Evolutionary conservation across 2,888 invertebrate species (phyloP).

Genomic region (Mactromeris polynyma): DNA sequence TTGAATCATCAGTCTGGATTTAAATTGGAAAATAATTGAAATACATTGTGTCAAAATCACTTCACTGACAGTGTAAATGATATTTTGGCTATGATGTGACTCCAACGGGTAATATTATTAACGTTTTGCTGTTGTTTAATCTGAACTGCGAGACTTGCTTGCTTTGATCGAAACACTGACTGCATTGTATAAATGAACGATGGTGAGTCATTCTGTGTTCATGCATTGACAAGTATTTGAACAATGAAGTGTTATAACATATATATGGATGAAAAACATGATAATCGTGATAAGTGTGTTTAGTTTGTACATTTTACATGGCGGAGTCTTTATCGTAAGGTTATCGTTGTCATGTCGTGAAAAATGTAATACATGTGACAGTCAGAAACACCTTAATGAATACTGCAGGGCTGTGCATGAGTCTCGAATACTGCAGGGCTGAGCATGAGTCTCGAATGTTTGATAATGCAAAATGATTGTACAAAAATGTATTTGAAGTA

Average conservation of each 20-base stretch:
- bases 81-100: background rate
- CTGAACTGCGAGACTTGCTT: background rate
- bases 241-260: constrained; percentile 12
- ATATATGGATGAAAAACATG: background rate
- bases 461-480: too few species aligned
- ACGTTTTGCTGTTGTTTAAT: background rate
- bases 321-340: background rate
- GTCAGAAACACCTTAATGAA: too few species aligned
- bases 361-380: too few species aligned
- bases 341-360: too few species aligned
- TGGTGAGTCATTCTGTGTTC: background rate
- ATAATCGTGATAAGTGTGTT: background rate
- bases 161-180: background rate
- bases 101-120: background rate
- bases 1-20: background rate
- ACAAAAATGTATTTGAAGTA: too few species aligned
- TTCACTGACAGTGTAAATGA: background rate
- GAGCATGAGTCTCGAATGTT: too few species aligned
- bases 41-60: too few species aligned
- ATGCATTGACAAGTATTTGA: constrained; percentile 1
- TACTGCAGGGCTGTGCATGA: too few species aligned
- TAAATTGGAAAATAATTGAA: background rate
- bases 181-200: background rate
- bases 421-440: too few species aligned
- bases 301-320: background rate